These are phyloP conservation scores for Frankliniella fusca DNA, from an alignment of 2,888 invertebrate species.

Conservation along the genomic window DNA sequence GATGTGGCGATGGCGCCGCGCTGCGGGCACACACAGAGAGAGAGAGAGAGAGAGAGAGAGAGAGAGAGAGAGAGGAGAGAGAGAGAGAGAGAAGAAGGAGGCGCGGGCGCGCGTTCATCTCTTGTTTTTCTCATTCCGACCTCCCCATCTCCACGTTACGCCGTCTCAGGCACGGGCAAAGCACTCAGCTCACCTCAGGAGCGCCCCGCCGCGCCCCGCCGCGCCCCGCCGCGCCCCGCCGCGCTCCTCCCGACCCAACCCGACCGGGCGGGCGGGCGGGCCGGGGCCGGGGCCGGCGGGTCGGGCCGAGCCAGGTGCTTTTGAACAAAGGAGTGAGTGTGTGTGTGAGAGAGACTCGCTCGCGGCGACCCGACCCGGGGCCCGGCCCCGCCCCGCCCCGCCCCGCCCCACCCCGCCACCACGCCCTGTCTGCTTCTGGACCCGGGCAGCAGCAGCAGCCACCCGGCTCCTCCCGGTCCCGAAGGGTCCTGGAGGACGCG, in stretches of 20 bases:
- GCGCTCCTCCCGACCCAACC: background rate
- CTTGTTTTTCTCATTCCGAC: too few relatives aligned
- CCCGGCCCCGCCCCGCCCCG: background rate
- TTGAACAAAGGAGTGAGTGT: slow-evolving; percentile 20
- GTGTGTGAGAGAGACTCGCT: background rate
- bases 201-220: background rate
- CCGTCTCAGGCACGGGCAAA: too few relatives aligned
- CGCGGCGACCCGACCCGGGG: background rate
- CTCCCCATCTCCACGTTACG: too few relatives aligned
- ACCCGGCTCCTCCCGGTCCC: too few relatives aligned
- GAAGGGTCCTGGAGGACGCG: too few relatives aligned
- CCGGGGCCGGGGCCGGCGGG: background rate
- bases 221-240: background rate
- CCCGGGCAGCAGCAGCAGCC: too few relatives aligned
- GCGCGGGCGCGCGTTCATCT: too few relatives aligned
- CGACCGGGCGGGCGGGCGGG: background rate
- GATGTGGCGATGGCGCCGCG: too few relatives aligned
- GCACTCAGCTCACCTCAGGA: background rate
- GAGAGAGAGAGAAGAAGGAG: too few relatives aligned
- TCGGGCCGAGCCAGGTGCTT: slow-evolving; percentile 13
- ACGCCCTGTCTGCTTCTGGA: background rate
- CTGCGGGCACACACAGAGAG: too few relatives aligned
- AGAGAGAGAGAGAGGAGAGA: too few relatives aligned
- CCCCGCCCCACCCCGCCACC: background rate
- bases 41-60: too few relatives aligned